Conservation (phyloP, 2,797 vertebrate species). For the Rachycentron canadum region DNA sequence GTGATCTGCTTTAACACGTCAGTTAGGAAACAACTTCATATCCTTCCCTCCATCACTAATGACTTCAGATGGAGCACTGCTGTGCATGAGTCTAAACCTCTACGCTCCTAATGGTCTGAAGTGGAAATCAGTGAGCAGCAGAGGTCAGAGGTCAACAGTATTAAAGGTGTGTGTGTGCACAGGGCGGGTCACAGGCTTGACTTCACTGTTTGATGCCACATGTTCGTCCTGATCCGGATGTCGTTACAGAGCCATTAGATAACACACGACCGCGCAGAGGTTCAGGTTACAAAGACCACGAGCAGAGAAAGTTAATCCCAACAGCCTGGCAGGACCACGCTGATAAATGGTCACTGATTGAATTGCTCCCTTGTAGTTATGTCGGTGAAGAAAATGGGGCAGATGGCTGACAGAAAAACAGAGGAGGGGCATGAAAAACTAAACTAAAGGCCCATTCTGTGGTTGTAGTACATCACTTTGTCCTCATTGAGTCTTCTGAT, state of each 20-base stretch:
- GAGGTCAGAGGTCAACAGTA: slow-evolving; percentile 55
- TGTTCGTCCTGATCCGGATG: slow-evolving; percentile 24
- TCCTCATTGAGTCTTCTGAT: background rate
- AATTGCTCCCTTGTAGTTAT: slow-evolving; percentile 42
- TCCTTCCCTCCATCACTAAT: slow-evolving; percentile 3
- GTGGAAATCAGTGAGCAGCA: slow-evolving; percentile 36
- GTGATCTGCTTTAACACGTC: background rate
- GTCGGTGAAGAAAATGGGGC: slow-evolving; percentile 12
- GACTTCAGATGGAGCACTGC: slow-evolving; percentile 3
- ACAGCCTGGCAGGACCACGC: background rate
- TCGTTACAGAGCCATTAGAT: slow-evolving; percentile 21
- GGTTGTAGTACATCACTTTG: background rate
- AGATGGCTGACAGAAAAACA: slow-evolving; percentile 35
- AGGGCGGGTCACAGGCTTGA: background rate
- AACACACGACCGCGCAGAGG: background rate
- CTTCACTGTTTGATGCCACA: slow-evolving; percentile 17
- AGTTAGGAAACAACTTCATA: background rate
- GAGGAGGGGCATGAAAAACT: background rate
- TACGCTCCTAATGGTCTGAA: slow-evolving; percentile 16
- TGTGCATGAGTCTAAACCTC: slow-evolving; percentile 7
- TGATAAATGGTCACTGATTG: slow-evolving; percentile 34
- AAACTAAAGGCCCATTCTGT: background rate
- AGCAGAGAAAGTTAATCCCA: slow-evolving; percentile 9
- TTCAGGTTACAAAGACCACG: slow-evolving; percentile 33
- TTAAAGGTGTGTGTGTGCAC: slow-evolving; percentile 3